Conservation (phyloP, 1,140 invertebrate genomes). For the Stenopsyche tienmushanensis region DNA sequence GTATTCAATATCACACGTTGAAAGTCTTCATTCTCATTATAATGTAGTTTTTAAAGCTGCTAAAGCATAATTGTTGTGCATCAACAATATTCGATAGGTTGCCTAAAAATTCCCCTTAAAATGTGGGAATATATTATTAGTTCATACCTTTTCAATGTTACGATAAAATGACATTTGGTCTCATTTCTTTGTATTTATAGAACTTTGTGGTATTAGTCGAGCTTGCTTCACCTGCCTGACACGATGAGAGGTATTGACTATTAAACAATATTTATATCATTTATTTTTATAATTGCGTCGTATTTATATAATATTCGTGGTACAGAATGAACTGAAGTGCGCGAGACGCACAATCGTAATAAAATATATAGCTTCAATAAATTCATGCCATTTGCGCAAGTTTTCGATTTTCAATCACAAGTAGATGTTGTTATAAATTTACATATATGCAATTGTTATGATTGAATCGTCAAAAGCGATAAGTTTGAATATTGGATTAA, state of each 20-base stretch:
- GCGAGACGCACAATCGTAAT: no score
- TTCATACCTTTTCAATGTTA: conserved; percentile 20
- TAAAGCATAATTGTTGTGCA: conserved; percentile 4
- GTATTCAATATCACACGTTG: conserved; percentile 48
- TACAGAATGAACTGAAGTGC: no score
- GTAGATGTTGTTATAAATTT: no score
- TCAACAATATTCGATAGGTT: conserved; percentile 6
- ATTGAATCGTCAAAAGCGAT: no score
- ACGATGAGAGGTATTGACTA: conserved; percentile 54
- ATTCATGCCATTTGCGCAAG: no score
- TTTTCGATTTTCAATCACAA: no score
- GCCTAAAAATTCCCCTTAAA: not conserved
- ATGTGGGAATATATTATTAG: conserved; percentile 19
- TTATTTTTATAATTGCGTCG: conserved; percentile 29
- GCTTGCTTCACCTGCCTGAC: conserved; percentile 58
- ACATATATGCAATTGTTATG: no score
- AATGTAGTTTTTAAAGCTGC: not conserved
- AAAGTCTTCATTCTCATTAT: not conserved
- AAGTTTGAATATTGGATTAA: no score
- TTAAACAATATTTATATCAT: conserved; percentile 40
- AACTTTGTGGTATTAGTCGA: conserved; percentile 61
- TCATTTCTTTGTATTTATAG: conserved; percentile 59
- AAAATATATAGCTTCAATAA: no score
- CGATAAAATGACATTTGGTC: conserved; percentile 40
- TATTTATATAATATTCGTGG: no score